Evolutionary conservation across 1,140 invertebrate species (phyloP).

Genomic region (Hesperophylax magnus): DNA sequence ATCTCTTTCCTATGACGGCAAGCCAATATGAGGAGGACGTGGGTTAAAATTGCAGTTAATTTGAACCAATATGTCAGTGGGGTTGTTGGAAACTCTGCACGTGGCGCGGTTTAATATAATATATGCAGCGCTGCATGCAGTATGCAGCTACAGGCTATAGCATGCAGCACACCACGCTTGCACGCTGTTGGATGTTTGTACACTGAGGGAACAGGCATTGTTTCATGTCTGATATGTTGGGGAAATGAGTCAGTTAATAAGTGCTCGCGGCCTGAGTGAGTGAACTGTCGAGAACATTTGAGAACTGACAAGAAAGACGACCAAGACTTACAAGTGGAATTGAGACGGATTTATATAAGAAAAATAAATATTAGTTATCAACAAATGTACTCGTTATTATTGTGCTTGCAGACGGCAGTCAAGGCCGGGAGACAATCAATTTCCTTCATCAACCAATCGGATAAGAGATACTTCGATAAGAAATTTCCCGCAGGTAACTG

Average conservation of each 20-base stretch:
- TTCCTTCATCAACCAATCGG: no score
- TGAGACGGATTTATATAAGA: no score
- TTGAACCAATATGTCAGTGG: conserved; percentile 54
- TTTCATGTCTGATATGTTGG: neutral
- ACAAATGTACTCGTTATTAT: no score
- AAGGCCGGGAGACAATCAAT: no score
- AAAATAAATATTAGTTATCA: no score
- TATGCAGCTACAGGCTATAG: neutral
- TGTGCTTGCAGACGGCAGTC: no score
- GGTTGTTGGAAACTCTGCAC: neutral
- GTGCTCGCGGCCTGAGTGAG: neutral
- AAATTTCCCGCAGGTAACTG: no score
- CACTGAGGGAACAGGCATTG: neutral
- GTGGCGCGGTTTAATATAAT: conserved; percentile 4
- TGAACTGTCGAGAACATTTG: neutral
- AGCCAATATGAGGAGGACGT: conserved; percentile 48
- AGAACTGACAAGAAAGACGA: neutral
- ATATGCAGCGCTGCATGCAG: neutral
- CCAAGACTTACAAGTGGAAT: neutral
- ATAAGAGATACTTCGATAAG: no score
- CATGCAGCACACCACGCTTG: neutral
- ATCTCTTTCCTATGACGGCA: conserved; percentile 52
- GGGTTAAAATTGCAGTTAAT: conserved; percentile 57
- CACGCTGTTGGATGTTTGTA: neutral
- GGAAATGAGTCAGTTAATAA: neutral